Conservation (phyloP, 2,797 vertebrate species). For the Lateolabrax maculatus region DNA sequence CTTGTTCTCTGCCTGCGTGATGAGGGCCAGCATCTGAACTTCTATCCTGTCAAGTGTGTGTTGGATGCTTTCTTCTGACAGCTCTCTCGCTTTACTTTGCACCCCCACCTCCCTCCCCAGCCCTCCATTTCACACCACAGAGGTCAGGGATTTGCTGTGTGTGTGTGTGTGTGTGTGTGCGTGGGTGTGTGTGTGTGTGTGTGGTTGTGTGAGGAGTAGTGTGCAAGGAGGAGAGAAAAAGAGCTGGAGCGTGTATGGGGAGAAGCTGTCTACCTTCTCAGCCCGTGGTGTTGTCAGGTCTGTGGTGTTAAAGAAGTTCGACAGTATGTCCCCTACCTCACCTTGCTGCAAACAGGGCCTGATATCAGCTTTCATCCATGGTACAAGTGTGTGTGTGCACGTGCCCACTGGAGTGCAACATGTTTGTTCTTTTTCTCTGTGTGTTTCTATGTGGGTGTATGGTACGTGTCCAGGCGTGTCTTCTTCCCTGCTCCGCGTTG, state of each 20-base stretch:
- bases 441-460: conserved; percentile 13
- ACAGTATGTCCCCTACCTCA: conserved; percentile 83
- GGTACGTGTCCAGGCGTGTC: neutral
- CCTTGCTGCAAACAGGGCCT: conserved; percentile 77
- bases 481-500: conserved; percentile 16
- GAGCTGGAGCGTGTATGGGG: conserved; percentile 59
- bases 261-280: conserved; percentile 77
- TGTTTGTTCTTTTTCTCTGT: conserved; percentile 36
- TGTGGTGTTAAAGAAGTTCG: conserved; percentile 76
- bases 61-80: conserved; percentile 76
- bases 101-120: conserved; percentile 40
- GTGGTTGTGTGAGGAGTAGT: conserved; percentile 23
- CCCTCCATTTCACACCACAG: conserved; percentile 79
- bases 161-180: conserved; percentile 19
- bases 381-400: conserved; percentile 49
- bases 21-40: conserved; percentile 69
- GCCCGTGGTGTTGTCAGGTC: conserved; percentile 79
- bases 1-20: conserved; percentile 63
- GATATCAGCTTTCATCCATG: conserved; percentile 76
- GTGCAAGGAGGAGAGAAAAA: conserved; percentile 33
- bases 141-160: conserved; percentile 72
- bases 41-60: conserved; percentile 75
- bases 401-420: conserved; percentile 39
- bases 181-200: conserved; percentile 17
- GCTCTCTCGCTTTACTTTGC: conserved; percentile 75